Conservation (phyloP, 92 coral and sea anemone genomes). For the Pocillopora meandrina region DNA sequence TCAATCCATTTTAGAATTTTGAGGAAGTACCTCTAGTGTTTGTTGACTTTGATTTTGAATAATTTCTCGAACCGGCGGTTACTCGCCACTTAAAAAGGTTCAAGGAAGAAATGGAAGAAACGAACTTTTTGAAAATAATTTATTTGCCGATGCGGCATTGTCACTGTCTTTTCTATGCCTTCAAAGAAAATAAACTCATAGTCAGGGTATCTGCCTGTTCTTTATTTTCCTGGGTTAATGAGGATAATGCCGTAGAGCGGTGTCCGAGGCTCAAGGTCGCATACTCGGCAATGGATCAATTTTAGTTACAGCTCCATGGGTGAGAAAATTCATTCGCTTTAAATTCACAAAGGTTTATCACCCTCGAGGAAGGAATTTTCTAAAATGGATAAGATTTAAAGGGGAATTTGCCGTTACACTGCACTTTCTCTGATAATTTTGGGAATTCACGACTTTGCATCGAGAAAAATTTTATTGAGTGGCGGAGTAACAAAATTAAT, state of each 20-base stretch:
- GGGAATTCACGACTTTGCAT: too few relatives aligned
- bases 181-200: slow-evolving; percentile 58
- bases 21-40: slow-evolving; percentile 21
- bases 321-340: slow-evolving; percentile 41
- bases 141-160: slow-evolving; percentile 42
- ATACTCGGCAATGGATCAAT: slow-evolving; percentile 32
- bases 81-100: slow-evolving; percentile 39
- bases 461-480: too few relatives aligned
- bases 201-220: slow-evolving; percentile 60
- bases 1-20: slow-evolving; percentile 8
- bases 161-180: slow-evolving; percentile 43
- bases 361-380: background rate
- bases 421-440: background rate
- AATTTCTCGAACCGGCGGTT: slow-evolving; percentile 24
- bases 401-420: background rate
- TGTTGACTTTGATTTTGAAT: slow-evolving; percentile 34
- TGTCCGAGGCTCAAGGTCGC: slow-evolving; percentile 26
- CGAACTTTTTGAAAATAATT: slow-evolving; percentile 38
- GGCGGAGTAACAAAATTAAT: slow-evolving; percentile 9
- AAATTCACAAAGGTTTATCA: slow-evolving; percentile 24
- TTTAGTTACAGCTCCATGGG: slow-evolving; percentile 59
- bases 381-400: background rate
- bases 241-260: slow-evolving; percentile 27
- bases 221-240: slow-evolving; percentile 58
- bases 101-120: slow-evolving; percentile 19